Evolutionary conservation across 64 coral and sea anemone genomes (phyloP).

Genomic region (Montipora foliosa): DNA sequence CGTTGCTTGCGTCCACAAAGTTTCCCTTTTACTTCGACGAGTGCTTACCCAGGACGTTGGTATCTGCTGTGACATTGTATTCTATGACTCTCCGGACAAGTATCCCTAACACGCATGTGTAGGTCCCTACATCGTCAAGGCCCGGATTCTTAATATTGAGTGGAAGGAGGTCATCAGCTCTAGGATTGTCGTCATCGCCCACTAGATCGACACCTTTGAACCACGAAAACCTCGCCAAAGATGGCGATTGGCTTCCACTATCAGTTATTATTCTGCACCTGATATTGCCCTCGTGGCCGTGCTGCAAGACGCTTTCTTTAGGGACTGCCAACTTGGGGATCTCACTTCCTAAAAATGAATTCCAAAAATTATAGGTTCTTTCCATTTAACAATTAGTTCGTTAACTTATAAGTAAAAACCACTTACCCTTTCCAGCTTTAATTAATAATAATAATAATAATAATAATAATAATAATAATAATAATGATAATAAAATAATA

Average conservation of each 20-base stretch:
- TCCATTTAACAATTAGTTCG: neutral
- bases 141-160: neutral
- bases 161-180: neutral
- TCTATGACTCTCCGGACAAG: neutral
- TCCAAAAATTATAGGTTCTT: neutral
- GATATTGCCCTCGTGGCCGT: neutral
- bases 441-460: no score
- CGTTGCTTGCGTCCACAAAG: no score
- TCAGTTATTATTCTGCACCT: neutral
- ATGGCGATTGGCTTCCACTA: neutral
- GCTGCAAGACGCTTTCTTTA: neutral
- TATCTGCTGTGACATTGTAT: neutral
- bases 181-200: neutral
- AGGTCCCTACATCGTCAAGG: neutral
- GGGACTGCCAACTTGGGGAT: neutral
- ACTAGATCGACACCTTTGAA: conserved; percentile 7
- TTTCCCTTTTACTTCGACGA: no score
- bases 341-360: neutral
- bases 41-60: neutral
- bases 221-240: conserved; percentile 3
- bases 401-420: neutral
- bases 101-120: neutral
- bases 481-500: no score
- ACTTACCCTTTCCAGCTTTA: no score
- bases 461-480: no score